Base-by-base conservation (phyloP, 2,888 invertebrate genomes). In the Epirrhoe alternata region DNA sequence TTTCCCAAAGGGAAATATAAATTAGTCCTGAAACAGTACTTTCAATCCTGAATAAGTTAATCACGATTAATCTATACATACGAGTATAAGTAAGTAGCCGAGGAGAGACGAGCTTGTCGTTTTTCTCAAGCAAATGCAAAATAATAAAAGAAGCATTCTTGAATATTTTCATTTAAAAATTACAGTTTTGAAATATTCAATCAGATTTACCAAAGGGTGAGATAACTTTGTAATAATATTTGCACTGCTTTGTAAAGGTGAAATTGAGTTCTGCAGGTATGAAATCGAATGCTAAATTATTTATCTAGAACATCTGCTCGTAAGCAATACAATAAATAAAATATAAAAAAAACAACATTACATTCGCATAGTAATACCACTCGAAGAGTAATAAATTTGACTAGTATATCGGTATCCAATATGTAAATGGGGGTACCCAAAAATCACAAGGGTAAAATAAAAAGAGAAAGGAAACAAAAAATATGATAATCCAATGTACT, bases 401-500 rank as follows among this genome's bases (percentile, higher is more conserved):
- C 79, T 81, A 82, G 83, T 86, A 87, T 87, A 92, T 90, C 85
- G 86, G 74, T 88, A 91, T 89, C 86, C 91, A 85, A 90, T 91
- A 92, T 90, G 88, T 83, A 91, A 91, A 92, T 89, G 78, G 76
- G 74, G 74, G 73, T 80, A 83, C 84, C 83, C 81, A 82, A 78
- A 85, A 88, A 89, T 88, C 91, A 84, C 90, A 81, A 83, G 90
- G 88, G 92, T 77, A 83, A 87, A 87, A 91, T 90, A 90, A 90
- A 90, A 81, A 77, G 75, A 79, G 70, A 77, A 76, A 69, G 73
- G 79, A 84, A 84, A 86, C 83, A 87, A 89, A 89, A 88, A 88
- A 87, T 90, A 90, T 90, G 90, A 85, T 91, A 92, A 90, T 89
- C 86, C 86, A 86, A 90, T 86, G 86, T 86, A 86, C 86, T 83